Percentiles rank a stretch among this genome's conserved stretches.
These are phyloP conservation scores for Ramphastos sulfuratus DNA, from an alignment of 2,113 vertebrate genomes.

Conservation along the genomic window DNA sequence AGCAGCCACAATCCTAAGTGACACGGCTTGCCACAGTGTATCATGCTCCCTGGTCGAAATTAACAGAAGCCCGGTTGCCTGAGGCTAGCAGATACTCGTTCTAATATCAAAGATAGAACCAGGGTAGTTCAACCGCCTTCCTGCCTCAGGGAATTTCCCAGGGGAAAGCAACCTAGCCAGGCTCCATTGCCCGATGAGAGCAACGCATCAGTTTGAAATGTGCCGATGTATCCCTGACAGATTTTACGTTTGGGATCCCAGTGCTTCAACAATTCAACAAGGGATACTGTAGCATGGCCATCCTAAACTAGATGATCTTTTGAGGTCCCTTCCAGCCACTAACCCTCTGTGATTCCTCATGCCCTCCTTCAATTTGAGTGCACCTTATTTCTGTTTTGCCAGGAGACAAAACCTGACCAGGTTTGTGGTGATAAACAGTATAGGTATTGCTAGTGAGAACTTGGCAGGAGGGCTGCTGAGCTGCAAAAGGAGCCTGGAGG, in stretches of 20 bases:
- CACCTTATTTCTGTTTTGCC: background rate
- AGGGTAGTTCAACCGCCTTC: background rate
- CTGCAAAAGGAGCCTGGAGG: background rate
- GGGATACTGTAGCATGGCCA: accelerated
- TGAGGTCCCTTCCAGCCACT: no score
- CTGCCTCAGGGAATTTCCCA: constrained; percentile 26
- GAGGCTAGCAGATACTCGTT: constrained; percentile 63
- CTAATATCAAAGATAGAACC: constrained; percentile 51
- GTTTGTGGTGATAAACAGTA: background rate
- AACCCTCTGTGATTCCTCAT: no score
- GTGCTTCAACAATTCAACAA: background rate
- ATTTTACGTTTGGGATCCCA: accelerated
- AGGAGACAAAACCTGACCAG: background rate
- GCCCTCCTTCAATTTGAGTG: background rate
- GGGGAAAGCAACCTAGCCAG: background rate
- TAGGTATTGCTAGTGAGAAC: background rate
- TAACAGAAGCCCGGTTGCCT: constrained; percentile 63
- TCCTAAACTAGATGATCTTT: no score
- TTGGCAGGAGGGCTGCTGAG: background rate
- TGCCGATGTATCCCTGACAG: background rate
- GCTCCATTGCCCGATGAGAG: background rate
- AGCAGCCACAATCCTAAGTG: constrained; percentile 82
- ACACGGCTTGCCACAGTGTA: constrained; percentile 73
- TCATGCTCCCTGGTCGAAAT: constrained; percentile 76
- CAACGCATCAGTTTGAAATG: background rate